phyloP scores from a whole-genome alignment of 2,888 invertebrate species.

The Drosophila eohydei region DNA sequence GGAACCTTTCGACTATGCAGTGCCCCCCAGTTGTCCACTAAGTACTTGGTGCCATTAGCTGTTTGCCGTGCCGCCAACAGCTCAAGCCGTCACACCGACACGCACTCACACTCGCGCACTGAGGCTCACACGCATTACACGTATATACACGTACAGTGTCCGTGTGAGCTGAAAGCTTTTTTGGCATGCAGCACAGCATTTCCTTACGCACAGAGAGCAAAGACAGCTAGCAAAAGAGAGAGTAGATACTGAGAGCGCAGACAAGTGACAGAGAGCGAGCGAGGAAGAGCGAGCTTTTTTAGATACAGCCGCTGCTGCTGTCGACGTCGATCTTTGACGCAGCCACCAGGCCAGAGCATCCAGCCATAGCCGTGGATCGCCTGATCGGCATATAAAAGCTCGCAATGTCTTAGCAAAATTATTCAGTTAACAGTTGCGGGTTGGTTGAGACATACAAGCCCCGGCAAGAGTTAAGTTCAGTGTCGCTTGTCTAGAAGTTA shows the following conservation, averaged over 20 bases:
- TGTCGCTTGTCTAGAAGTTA: constrained; percentile 54
- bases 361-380: constrained; percentile 50
- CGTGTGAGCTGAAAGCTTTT: constrained; percentile 65
- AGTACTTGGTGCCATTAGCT: constrained; percentile 44
- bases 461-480: constrained; percentile 60
- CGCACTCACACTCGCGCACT: constrained; percentile 17
- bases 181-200: constrained; percentile 35
- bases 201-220: constrained; percentile 50
- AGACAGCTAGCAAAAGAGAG: constrained; percentile 1
- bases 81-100: constrained; percentile 29
- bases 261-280: background rate
- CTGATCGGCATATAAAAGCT: constrained; percentile 84
- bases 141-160: constrained; percentile 60
- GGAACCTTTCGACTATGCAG: constrained; percentile 28
- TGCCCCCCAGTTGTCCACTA: constrained; percentile 48
- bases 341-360: constrained; percentile 53
- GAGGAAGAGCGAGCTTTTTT: constrained; percentile 54
- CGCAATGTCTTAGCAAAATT: constrained; percentile 82
- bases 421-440: constrained; percentile 85
- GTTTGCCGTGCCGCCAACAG: constrained; percentile 8
- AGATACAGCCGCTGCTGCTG: constrained; percentile 12
- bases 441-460: constrained; percentile 83
- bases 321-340: constrained; percentile 34
- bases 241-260: background rate
- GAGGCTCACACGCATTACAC: constrained; percentile 51